phyloP scores from a whole-genome alignment of 2,888 invertebrate genomes.

The Tiliacea citrago region DNA sequence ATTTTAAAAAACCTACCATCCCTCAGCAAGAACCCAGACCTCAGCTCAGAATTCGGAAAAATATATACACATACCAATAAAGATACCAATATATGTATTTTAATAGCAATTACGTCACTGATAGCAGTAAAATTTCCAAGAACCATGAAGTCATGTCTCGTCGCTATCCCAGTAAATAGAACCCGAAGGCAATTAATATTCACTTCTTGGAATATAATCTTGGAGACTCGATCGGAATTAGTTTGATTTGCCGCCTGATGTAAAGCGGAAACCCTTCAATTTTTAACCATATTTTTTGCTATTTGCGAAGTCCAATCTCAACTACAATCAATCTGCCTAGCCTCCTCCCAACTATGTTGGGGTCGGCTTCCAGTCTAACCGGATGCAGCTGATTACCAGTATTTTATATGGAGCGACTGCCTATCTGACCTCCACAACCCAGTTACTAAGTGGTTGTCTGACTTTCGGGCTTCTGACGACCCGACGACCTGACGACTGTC shows the following conservation, averaged over 20 bases:
- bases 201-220: slow-evolving; percentile 53
- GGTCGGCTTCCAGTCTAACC: too few relatives aligned
- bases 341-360: too few relatives aligned
- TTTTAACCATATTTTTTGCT: slow-evolving; percentile 19
- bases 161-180: slow-evolving; percentile 35
- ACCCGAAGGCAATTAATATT: slow-evolving; percentile 52
- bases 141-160: slow-evolving; percentile 45
- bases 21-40: too few relatives aligned
- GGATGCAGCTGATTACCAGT: too few relatives aligned
- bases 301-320: slow-evolving; percentile 20
- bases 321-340: background rate
- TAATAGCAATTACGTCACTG: slow-evolving; percentile 21
- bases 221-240: slow-evolving; percentile 49
- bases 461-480: too few relatives aligned
- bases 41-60: background rate
- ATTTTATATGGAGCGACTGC: too few relatives aligned
- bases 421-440: too few relatives aligned
- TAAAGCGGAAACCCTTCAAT: slow-evolving; percentile 33
- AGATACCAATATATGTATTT: slow-evolving; percentile 2
- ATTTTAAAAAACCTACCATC: background rate
- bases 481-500: too few relatives aligned
- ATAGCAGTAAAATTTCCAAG: slow-evolving; percentile 26
- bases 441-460: too few relatives aligned
- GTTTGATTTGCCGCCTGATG: slow-evolving; percentile 43
- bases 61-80: background rate